phyloP scores from a whole-genome alignment of 2,113 vertebrate species.

The Macheiramphus alcinus region DNA sequence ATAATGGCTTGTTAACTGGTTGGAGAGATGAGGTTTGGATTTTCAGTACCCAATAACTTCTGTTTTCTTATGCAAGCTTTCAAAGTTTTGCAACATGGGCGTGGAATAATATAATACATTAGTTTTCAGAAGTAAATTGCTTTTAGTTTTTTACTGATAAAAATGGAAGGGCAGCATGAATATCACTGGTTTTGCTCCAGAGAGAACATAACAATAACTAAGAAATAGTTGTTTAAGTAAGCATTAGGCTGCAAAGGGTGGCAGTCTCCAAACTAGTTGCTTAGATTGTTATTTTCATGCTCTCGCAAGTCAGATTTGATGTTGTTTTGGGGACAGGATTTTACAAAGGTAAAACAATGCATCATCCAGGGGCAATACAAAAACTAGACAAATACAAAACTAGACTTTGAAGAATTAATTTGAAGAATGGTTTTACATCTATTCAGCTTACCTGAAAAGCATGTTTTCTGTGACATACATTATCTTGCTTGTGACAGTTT shows the following conservation, averaged over 20 bases:
- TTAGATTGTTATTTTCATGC: not conserved
- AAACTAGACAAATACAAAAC: not conserved
- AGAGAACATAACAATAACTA: not conserved
- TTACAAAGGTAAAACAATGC: accelerated
- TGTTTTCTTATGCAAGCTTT: not conserved
- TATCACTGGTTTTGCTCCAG: not conserved
- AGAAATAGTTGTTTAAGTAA: not conserved
- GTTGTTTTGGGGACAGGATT: not conserved
- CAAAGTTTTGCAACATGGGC: not conserved
- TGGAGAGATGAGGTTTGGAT: not conserved
- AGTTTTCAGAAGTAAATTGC: not conserved
- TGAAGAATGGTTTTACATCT: not conserved
- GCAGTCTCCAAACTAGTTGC: not conserved
- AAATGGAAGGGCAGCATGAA: not conserved
- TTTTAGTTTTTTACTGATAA: not conserved
- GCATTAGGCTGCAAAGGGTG: not conserved
- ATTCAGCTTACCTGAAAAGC: not conserved
- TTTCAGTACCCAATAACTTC: not conserved
- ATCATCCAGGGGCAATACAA: not conserved
- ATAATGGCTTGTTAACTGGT: not conserved
- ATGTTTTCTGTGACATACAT: not conserved
- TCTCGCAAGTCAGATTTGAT: not conserved
- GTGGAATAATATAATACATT: not conserved
- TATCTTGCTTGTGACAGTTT: not conserved
- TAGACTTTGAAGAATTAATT: not conserved